Evolutionary conservation across 2,797 vertebrate genomes (phyloP).

Genomic region (Macropodus opercularis): DNA sequence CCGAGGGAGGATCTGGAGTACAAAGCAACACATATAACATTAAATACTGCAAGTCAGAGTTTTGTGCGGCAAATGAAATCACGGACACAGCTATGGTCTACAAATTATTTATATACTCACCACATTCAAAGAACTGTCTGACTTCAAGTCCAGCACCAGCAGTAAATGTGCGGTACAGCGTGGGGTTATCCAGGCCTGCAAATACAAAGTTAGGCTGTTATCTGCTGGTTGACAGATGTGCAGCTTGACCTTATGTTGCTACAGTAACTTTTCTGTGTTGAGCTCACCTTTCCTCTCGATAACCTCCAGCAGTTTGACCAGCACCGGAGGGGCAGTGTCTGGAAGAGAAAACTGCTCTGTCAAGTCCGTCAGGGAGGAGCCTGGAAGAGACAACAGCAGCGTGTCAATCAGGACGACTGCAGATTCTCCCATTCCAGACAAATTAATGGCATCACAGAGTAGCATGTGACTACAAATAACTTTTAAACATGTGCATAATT

Average conservation of each 20-base stretch:
- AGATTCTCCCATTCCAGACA: too few relatives aligned
- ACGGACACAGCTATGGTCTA: too few relatives aligned
- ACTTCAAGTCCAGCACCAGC: constrained; percentile 87
- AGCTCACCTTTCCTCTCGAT: constrained; percentile 95
- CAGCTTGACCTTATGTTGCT: too few relatives aligned
- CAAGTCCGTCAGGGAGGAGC: constrained; percentile 86
- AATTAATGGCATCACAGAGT: too few relatives aligned
- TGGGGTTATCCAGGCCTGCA: constrained; percentile 91
- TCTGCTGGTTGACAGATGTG: background rate
- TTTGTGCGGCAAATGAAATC: too few relatives aligned
- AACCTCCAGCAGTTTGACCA: constrained; percentile 88
- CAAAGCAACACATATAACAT: background rate
- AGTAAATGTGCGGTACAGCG: constrained; percentile 91
- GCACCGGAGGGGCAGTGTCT: constrained; percentile 87
- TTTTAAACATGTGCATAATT: too few relatives aligned
- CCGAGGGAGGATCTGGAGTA: constrained; percentile 72
- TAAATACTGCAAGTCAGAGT: background rate
- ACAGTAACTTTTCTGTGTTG: background rate
- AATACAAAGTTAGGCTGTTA: background rate
- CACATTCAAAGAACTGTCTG: constrained; percentile 91
- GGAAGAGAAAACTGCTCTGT: constrained; percentile 92
- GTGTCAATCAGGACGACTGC: background rate
- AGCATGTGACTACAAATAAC: too few relatives aligned
- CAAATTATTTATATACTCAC: constrained; percentile 84
- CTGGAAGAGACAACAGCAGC: constrained; percentile 47